Conservation (phyloP, 2,888 invertebrate genomes). For the Dasypolia templi region DNA sequence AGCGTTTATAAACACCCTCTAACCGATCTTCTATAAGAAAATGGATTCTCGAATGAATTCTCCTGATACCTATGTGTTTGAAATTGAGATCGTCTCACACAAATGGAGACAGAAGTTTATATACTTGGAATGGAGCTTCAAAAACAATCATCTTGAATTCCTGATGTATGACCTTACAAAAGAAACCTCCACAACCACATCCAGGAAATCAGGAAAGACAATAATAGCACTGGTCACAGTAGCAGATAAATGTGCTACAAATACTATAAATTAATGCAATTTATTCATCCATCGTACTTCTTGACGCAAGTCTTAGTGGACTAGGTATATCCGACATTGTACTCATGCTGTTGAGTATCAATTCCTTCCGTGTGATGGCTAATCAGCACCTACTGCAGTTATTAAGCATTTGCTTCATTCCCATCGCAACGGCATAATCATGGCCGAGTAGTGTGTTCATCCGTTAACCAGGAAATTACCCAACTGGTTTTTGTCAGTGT, state of each 20-base stretch:
- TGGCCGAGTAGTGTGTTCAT: conserved; percentile 33
- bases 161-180: not conserved
- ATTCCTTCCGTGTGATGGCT: conserved; percentile 56
- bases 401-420: conserved; percentile 46
- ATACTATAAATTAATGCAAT: conserved; percentile 38
- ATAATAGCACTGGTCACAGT: not conserved
- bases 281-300: conserved; percentile 13
- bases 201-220: not conserved
- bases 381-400: conserved; percentile 40
- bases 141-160: not conserved
- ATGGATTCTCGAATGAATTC: not conserved
- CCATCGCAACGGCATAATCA: conserved; percentile 39
- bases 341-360: conserved; percentile 12
- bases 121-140: not conserved
- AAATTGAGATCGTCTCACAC: not conserved
- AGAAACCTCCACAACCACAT: conserved; percentile 6
- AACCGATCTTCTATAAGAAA: not conserved
- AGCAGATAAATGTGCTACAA: conserved; percentile 12
- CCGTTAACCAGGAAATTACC: conserved; percentile 44
- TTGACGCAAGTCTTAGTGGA: conserved; percentile 21
- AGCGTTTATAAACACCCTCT: not conserved
- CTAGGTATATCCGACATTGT: conserved; percentile 24
- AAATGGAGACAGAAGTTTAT: not conserved
- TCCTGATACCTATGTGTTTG: not conserved
- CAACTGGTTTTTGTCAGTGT: conserved; percentile 14